Evolutionary conservation across 2,113 vertebrate species (phyloP).

Genomic region (Andinoacara biseriatus): DNA sequence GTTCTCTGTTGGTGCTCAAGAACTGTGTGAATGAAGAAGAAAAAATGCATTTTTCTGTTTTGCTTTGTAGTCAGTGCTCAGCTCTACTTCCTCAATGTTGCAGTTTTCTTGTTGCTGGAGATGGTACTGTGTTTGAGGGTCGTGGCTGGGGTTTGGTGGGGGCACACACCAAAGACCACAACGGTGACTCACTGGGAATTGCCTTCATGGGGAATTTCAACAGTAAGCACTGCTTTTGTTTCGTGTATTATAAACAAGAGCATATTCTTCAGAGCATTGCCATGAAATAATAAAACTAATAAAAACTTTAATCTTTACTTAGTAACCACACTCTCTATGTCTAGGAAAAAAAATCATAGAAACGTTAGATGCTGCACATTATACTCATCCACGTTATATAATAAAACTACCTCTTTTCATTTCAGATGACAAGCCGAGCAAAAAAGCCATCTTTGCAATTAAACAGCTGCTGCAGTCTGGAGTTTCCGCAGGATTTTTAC

Average conservation of each 20-base stretch:
- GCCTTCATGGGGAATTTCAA: conserved; percentile 83
- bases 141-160: conserved; percentile 82
- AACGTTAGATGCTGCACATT: background rate
- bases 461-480: conserved; percentile 60
- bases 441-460: conserved; percentile 52
- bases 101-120: conserved; percentile 83
- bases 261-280: background rate
- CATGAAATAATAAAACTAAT: background rate
- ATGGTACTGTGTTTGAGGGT: conserved; percentile 83
- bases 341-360: background rate
- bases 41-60: background rate
- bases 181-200: conserved; percentile 80
- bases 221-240: conserved; percentile 64
- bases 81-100: background rate
- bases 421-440: conserved; percentile 67
- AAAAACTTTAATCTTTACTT: background rate
- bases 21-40: background rate
- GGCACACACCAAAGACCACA: conserved; percentile 79
- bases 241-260: background rate
- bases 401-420: background rate
- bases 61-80: background rate
- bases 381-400: background rate
- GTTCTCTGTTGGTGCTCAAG: conserved; percentile 14
- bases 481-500: conserved; percentile 49
- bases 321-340: background rate